Evolutionary conservation across 2,113 vertebrate genomes (phyloP).

Genomic region (Eurystomus gularis): DNA sequence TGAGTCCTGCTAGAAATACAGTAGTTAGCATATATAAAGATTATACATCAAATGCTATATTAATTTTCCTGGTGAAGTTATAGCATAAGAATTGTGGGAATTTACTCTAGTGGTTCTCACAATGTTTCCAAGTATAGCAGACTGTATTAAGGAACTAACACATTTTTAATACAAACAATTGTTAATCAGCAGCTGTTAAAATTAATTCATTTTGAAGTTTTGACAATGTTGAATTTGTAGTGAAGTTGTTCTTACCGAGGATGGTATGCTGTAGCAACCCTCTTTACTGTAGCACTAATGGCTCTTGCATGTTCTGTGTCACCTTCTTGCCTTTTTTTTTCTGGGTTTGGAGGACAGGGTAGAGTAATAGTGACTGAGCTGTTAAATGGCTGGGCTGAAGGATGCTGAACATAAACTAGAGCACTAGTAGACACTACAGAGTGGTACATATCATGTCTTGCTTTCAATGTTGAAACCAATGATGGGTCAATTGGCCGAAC

Average conservation of each 20-base stretch:
- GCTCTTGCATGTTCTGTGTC: conserved; percentile 48
- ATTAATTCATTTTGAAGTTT: neutral
- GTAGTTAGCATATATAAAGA: neutral
- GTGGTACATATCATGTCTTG: conserved; percentile 74
- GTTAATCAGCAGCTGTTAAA: neutral
- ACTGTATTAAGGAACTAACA: neutral
- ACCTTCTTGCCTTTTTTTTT: conserved; percentile 66
- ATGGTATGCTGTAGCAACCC: neutral
- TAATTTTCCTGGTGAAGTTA: neutral
- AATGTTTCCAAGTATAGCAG: neutral
- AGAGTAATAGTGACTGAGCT: conserved; percentile 76
- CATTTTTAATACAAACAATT: neutral
- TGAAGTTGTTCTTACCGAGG: conserved; percentile 40
- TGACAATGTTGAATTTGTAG: neutral
- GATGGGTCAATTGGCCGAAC: conserved; percentile 82
- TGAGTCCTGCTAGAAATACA: neutral
- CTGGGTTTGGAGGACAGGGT: conserved; percentile 81
- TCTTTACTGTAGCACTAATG: conserved; percentile 20
- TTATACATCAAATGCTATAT: neutral
- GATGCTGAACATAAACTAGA: conserved; percentile 78
- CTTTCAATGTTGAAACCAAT: conserved; percentile 77
- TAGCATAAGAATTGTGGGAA: neutral
- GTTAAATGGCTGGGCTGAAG: conserved; percentile 75
- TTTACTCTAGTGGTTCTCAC: neutral
- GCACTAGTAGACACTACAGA: conserved; percentile 80